A percentile compares a stretch with the other conserved stretches of the same genome.
Conservation (phyloP, 2,113 vertebrate species). For the Pangasianodon hypophthalmus region DNA sequence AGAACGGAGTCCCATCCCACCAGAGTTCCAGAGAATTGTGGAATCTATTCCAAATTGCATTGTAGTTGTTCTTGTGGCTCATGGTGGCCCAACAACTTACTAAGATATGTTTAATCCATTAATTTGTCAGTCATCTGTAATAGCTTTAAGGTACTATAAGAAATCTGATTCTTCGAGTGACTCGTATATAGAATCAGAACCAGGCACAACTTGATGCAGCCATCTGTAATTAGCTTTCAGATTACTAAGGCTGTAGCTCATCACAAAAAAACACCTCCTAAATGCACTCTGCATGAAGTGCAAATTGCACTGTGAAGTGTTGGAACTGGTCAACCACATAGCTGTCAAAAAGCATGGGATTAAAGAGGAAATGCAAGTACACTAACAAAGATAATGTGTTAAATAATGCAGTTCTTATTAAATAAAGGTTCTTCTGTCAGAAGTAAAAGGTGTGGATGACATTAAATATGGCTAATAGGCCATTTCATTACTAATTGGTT, state of each 20-base stretch:
- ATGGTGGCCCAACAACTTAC: neutral
- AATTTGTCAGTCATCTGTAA: neutral
- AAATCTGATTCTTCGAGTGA: neutral
- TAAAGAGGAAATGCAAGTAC: neutral
- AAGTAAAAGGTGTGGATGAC: neutral
- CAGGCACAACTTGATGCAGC: neutral
- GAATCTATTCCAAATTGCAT: neutral
- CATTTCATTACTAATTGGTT: neutral
- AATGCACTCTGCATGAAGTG: conserved; percentile 1
- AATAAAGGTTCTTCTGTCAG: neutral
- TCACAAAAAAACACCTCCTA: neutral
- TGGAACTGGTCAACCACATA: neutral
- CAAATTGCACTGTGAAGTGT: conserved; percentile 1
- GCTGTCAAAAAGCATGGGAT: neutral
- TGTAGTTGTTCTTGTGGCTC: neutral
- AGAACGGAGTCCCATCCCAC: neutral
- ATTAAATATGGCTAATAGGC: neutral
- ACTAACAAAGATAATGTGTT: neutral
- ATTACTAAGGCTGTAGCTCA: neutral
- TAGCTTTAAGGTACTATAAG: neutral
- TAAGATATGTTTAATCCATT: neutral
- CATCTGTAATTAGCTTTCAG: neutral
- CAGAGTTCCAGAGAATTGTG: neutral
- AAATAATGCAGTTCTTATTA: neutral
- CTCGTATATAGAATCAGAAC: neutral